Base-by-base conservation (phyloP, 2,797 vertebrate species). In the Acanthurus leucopareius region DNA sequence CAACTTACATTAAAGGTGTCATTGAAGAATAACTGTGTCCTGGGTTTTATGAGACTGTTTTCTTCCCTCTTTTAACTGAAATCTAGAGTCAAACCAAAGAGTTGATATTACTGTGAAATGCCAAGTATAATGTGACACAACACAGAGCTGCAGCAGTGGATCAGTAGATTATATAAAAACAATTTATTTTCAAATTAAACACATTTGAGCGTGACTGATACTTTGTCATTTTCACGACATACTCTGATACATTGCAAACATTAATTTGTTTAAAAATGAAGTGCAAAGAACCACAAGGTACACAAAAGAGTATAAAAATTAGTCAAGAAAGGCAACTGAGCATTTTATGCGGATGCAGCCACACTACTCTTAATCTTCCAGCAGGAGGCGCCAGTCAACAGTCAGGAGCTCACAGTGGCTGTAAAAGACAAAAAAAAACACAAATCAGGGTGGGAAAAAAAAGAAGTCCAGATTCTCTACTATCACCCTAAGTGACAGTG, bases 331-430 rank as follows among this genome's bases (percentile, higher is more conserved):
- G 47, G 5, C 25, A 10, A 28, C 5, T 1, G 8, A 59, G 20
- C 3, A 28, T 73, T 67, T 61, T 22, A n/a, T 25, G 60, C 35
- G 77, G 38, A 8, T 25, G 25, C 22, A 38, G 22, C 16, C 3
- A 13, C 5, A 15, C 17, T 66, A 6, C 69, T 57, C 15, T 57
- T 45, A 15, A 2, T 69, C 16, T 14, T 70, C 82, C 90, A 86
- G 69, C 76, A 85, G 84, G 65, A 53, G 20, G 77, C 57, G 10
- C 40, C 47, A 65, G 52, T 42, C 63, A 38, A n/a, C 51, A 16
- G 48, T 45, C 61, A 40, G 61, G 19, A 52, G 0, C 61, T 91
- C 67, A 90, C 65, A 89, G 64, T 0, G 61, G 57, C 89, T 93
- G 87, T 9, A 58, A 71, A 57, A 7, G 2, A 14, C 10, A 22